phyloP scores from a whole-genome alignment of 2,888 invertebrate genomes.

The Luffia ferchaultella region DNA sequence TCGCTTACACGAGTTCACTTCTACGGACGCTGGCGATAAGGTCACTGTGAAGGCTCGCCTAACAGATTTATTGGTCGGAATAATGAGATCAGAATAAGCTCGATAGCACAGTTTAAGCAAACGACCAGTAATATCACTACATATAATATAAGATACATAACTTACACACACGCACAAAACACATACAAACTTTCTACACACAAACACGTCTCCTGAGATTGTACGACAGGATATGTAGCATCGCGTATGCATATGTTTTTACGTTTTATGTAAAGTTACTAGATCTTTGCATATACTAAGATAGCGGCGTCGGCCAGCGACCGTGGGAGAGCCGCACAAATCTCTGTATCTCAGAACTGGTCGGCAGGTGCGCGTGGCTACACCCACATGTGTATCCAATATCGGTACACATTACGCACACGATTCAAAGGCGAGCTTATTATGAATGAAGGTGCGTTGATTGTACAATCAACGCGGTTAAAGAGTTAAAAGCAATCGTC shows the following conservation, averaged over 20 bases:
- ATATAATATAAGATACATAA: no score
- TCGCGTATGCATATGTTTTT: no score
- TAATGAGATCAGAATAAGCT: slow-evolving; percentile 6
- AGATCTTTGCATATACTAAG: no score
- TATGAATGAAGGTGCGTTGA: slow-evolving; percentile 36
- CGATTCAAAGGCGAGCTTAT: slow-evolving; percentile 34
- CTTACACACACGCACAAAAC: no score
- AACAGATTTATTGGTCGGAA: not conserved
- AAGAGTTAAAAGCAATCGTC: slow-evolving; percentile 13
- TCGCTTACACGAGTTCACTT: not conserved
- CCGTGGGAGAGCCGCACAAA: slow-evolving; percentile 65
- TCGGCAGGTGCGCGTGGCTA: slow-evolving; percentile 54
- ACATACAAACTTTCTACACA: no score
- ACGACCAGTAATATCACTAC: no score
- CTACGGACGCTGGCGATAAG: not conserved
- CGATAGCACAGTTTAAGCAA: no score
- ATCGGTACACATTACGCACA: slow-evolving; percentile 19
- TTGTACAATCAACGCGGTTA: slow-evolving; percentile 14
- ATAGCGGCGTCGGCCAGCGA: slow-evolving; percentile 30
- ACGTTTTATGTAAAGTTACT: no score
- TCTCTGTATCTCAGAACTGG: slow-evolving; percentile 66
- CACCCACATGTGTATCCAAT: slow-evolving; percentile 20
- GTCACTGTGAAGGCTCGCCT: not conserved
- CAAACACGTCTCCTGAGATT: no score
- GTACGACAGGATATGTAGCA: no score